These are phyloP conservation scores for Propithecus perrieri DNA, from an alignment of 2,797 vertebrate genomes.

Conservation along the genomic window DNA sequence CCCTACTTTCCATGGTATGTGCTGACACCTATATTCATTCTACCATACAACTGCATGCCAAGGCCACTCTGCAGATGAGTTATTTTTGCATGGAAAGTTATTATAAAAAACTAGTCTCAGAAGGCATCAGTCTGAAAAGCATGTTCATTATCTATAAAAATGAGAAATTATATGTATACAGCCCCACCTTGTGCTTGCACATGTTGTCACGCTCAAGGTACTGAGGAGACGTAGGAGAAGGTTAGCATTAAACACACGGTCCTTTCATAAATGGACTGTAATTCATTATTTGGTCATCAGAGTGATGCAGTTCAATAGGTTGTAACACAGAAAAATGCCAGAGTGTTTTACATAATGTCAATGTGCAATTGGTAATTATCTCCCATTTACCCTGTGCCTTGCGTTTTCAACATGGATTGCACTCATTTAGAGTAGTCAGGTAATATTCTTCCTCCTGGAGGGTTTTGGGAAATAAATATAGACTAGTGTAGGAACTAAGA, in stretches of 20 bases:
- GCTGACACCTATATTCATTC: neutral
- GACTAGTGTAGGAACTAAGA: neutral
- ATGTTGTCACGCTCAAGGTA: neutral
- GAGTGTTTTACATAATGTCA: constrained; percentile 53
- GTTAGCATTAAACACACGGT: constrained; percentile 10
- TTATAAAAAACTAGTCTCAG: neutral
- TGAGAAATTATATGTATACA: neutral
- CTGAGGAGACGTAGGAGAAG: neutral
- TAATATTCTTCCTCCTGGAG: neutral
- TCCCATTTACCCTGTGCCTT: constrained; percentile 32
- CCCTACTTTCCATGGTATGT: neutral
- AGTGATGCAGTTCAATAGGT: constrained; percentile 35
- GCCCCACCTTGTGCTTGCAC: neutral
- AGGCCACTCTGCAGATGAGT: neutral
- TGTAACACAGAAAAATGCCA: constrained; percentile 23
- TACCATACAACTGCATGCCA: neutral
- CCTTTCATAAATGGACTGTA: constrained; percentile 20
- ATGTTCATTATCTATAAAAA: constrained; percentile 37
- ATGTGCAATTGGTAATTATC: constrained; percentile 53
- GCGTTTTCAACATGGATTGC: constrained; percentile 4
- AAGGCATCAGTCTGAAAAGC: neutral
- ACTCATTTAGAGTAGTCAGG: neutral
- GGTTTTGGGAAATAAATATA: constrained; percentile 17
- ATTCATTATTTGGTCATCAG: constrained; percentile 66
- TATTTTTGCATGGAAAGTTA: neutral